Evolutionary conservation across 1,140 invertebrate species (phyloP).

Genomic region (Parasteatoda tepidariorum): DNA sequence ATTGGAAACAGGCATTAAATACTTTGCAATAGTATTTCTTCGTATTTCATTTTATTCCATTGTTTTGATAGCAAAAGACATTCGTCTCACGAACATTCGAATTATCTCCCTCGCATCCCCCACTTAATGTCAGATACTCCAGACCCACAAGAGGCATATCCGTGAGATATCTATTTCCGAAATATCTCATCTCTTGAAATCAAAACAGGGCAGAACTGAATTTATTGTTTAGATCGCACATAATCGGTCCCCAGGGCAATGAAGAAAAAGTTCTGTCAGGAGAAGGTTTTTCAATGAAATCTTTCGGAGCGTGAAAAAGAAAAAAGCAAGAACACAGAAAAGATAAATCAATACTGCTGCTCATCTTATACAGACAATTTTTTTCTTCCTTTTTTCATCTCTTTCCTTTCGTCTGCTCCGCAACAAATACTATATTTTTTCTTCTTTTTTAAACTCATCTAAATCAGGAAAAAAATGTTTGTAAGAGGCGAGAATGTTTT

Average conservation of each 20-base stretch:
- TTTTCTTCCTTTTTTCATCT: slow-evolving; percentile 1
- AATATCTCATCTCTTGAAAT: too few relatives aligned
- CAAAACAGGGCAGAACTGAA: not conserved
- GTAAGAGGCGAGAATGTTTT: slow-evolving; percentile 16
- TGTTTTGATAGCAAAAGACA: too few relatives aligned
- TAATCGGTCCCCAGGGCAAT: slow-evolving; percentile 19
- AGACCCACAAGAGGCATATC: too few relatives aligned
- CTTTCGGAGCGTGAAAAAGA: slow-evolving; percentile 17
- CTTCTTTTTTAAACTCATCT: not conserved
- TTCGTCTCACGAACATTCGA: too few relatives aligned
- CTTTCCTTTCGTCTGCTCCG: too few relatives aligned
- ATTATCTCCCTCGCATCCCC: too few relatives aligned
- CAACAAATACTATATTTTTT: slow-evolving; percentile 18
- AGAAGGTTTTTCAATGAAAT: slow-evolving; percentile 41
- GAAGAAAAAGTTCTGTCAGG: slow-evolving; percentile 38
- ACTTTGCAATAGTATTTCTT: too few relatives aligned
- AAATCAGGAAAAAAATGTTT: not conserved
- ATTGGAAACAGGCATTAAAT: too few relatives aligned
- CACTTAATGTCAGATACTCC: too few relatives aligned
- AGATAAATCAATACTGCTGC: slow-evolving; percentile 34
- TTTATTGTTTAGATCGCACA: slow-evolving; percentile 14
- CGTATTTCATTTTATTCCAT: too few relatives aligned
- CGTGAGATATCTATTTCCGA: too few relatives aligned
- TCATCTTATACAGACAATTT: slow-evolving; percentile 14
- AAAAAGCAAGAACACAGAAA: slow-evolving; percentile 4